phyloP scores from a whole-genome alignment of 92 coral and sea anemone genomes.

The Porites lobata region DNA sequence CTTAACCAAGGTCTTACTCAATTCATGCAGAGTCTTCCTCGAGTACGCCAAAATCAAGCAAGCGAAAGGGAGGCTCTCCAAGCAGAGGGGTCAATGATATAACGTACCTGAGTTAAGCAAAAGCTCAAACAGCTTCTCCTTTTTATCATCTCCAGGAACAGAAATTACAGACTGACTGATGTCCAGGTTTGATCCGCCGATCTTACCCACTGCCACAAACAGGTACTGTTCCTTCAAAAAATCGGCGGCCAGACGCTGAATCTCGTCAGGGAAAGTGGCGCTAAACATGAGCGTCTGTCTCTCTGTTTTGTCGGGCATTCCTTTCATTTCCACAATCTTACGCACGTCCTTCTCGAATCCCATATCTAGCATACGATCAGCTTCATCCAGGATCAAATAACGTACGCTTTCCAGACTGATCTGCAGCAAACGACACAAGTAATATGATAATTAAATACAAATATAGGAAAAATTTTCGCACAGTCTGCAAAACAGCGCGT shows the following conservation, averaged over 20 bases:
- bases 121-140: constrained; percentile 85
- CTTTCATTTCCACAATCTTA: constrained; percentile 69
- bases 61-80: no score
- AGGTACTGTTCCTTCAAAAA: constrained; percentile 87
- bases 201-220: constrained; percentile 93
- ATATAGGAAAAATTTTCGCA: no score
- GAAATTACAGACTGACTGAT: constrained; percentile 75
- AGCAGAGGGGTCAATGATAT: no score
- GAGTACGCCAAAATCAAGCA: no score
- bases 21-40: no score
- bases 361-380: constrained; percentile 98
- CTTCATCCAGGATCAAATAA: constrained; percentile 93
- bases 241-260: constrained; percentile 93
- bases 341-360: constrained; percentile 93
- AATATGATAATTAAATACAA: not conserved
- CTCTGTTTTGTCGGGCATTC: constrained; percentile 81
- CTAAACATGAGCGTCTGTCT: constrained; percentile 98
- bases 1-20: no score
- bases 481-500: no score
- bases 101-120: constrained; percentile 82
- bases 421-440: constrained; percentile 38
- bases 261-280: constrained; percentile 98
- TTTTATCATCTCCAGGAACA: constrained; percentile 83
- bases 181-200: constrained; percentile 94
- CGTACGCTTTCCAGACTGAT: constrained; percentile 79